Conservation (phyloP, 2,113 vertebrate species). For the Typhlomys cinereus region DNA sequence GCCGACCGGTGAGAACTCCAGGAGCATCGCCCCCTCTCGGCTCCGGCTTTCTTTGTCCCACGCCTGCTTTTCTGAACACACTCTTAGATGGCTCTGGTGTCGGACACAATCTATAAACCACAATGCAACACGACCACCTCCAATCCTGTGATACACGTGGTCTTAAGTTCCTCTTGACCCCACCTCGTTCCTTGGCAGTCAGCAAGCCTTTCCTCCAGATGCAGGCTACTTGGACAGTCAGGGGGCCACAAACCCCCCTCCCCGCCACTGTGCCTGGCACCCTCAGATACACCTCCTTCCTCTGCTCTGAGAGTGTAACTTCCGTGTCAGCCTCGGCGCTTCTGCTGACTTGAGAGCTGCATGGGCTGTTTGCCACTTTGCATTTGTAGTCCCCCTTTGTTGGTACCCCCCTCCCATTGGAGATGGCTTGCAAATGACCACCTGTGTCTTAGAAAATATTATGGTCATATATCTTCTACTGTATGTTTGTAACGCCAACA, state of each 20-base stretch:
- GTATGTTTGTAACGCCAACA: constrained; percentile 23
- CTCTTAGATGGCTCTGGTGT: background rate
- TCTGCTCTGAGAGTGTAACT: background rate
- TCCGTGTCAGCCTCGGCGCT: background rate
- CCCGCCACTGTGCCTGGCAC: background rate
- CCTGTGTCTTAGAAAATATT: background rate
- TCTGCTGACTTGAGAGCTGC: background rate
- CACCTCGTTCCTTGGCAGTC: no score
- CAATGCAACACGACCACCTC: background rate
- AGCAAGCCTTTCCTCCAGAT: no score
- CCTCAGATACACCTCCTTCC: background rate
- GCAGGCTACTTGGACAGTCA: background rate
- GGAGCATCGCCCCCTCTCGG: background rate
- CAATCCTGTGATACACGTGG: background rate
- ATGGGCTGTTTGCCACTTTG: background rate
- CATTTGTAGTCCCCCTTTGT: background rate
- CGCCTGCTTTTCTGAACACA: background rate
- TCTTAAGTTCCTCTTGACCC: background rate
- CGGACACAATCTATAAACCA: background rate
- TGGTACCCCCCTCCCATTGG: background rate
- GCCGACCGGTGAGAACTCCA: background rate
- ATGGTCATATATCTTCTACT: background rate
- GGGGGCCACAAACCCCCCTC: background rate
- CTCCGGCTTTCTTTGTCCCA: background rate
- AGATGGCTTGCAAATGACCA: background rate